Evolutionary conservation across 2,888 invertebrate species (phyloP).

Genomic region (Brassicogethes aeneus): DNA sequence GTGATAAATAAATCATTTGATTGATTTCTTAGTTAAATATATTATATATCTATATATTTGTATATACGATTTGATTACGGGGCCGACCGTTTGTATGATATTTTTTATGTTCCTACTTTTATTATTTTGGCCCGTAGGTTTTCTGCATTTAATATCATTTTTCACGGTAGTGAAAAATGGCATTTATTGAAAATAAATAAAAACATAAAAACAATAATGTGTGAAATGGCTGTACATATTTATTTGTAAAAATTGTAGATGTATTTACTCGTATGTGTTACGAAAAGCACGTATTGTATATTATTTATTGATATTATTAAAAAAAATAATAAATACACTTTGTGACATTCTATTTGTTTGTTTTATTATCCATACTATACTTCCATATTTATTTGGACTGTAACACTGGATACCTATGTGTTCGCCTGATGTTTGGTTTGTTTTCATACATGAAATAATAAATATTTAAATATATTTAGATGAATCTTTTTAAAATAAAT

Average conservation of each 20-base stretch:
- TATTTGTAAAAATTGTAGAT: conserved; percentile 33
- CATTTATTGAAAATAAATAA: too few relatives aligned
- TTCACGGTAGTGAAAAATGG: too few relatives aligned
- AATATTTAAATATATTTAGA: too few relatives aligned
- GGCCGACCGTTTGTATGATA: too few relatives aligned
- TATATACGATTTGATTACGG: neutral
- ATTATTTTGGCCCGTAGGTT: conserved; percentile 14
- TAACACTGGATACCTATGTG: too few relatives aligned
- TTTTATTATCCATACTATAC: conserved; percentile 1
- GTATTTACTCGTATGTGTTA: conserved; percentile 29
- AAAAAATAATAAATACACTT: conserved; percentile 23
- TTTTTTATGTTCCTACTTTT: conserved; percentile 18
- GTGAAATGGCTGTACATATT: conserved; percentile 32
- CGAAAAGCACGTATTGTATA: conserved; percentile 30
- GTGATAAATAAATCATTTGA: too few relatives aligned
- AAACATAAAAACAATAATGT: too few relatives aligned
- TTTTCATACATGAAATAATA: too few relatives aligned
- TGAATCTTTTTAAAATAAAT: too few relatives aligned
- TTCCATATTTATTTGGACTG: too few relatives aligned
- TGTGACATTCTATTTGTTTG: conserved; percentile 14
- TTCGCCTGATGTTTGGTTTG: too few relatives aligned
- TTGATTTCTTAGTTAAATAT: too few relatives aligned
- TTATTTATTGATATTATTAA: conserved; percentile 32
- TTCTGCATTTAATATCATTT: conserved; percentile 28
- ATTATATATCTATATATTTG: conserved; percentile 6